Evolutionary conservation across 2,797 vertebrate genomes (phyloP).

Genomic region (Adrianichthys oophorus): DNA sequence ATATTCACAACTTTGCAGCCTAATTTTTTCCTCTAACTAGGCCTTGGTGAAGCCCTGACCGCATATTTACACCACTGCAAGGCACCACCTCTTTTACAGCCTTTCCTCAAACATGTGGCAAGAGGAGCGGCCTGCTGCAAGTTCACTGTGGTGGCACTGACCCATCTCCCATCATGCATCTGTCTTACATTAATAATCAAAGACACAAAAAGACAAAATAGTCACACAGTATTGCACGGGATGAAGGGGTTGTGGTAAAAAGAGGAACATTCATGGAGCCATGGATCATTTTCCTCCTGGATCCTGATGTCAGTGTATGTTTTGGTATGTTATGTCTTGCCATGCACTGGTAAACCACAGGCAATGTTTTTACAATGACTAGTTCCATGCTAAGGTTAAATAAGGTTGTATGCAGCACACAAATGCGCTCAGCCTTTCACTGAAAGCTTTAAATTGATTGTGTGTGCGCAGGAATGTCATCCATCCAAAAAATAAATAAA

Average conservation of each 20-base stretch:
- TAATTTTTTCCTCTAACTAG: conserved; percentile 49
- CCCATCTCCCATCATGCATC: conserved; percentile 18
- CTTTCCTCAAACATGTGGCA: conserved; percentile 27
- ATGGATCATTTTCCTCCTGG: conserved; percentile 15
- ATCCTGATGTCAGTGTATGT: conserved; percentile 26
- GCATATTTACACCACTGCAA: conserved; percentile 50
- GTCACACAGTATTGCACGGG: background rate
- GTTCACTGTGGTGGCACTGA: conserved; percentile 16
- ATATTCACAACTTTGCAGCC: conserved; percentile 43
- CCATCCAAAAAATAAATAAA: background rate
- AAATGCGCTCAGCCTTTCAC: conserved; percentile 11
- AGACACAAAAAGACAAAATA: conserved; percentile 5
- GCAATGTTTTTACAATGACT: conserved; percentile 43
- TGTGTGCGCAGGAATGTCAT: conserved; percentile 3
- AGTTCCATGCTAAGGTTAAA: conserved; percentile 32
- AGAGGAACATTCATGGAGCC: conserved; percentile 7
- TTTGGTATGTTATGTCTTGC: conserved; percentile 12
- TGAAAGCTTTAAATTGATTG: conserved; percentile 20
- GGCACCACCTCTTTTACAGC: conserved; percentile 53
- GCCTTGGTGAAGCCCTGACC: conserved; percentile 29
- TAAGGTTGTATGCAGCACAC: conserved; percentile 35
- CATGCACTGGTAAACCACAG: conserved; percentile 49
- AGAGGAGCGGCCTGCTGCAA: conserved; percentile 6
- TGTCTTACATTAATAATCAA: conserved; percentile 20
- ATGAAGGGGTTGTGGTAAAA: conserved; percentile 9